Evolutionary conservation across 2,113 vertebrate species (phyloP).

Genomic region (Pionites leucogaster): DNA sequence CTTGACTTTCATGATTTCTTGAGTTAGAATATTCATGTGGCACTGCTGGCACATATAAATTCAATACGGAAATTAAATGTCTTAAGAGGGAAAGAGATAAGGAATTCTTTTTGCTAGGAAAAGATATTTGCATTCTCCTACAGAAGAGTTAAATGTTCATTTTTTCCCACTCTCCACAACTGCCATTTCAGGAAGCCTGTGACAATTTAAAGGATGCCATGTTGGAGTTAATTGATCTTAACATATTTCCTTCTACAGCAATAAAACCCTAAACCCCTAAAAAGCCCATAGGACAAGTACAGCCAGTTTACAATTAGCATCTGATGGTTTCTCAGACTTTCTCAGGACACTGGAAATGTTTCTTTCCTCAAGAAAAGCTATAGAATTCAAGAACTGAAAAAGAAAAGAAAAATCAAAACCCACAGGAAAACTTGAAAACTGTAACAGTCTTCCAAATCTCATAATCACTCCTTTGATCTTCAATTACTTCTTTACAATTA

Average conservation of each 20-base stretch:
- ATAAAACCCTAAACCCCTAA: neutral
- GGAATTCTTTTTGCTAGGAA: neutral
- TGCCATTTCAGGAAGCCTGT: neutral
- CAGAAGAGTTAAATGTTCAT: neutral
- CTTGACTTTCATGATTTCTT: neutral
- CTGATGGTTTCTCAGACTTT: neutral
- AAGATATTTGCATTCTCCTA: neutral
- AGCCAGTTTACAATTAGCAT: neutral
- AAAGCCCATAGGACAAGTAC: neutral
- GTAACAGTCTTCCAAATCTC: neutral
- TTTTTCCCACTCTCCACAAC: neutral
- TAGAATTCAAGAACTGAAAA: neutral
- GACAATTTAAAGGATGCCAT: neutral
- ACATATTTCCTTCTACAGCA: neutral
- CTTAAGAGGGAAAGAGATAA: neutral
- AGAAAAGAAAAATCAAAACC: neutral
- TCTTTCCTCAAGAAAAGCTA: neutral
- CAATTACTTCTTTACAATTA: neutral
- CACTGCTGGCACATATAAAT: neutral
- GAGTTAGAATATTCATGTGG: neutral
- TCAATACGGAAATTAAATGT: neutral
- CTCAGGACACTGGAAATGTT: neutral
- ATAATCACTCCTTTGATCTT: neutral
- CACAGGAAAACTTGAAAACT: neutral
- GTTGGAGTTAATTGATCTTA: neutral